Evolutionary conservation across 2,888 invertebrate species (phyloP).

Genomic region (Lycaena phlaeas): DNA sequence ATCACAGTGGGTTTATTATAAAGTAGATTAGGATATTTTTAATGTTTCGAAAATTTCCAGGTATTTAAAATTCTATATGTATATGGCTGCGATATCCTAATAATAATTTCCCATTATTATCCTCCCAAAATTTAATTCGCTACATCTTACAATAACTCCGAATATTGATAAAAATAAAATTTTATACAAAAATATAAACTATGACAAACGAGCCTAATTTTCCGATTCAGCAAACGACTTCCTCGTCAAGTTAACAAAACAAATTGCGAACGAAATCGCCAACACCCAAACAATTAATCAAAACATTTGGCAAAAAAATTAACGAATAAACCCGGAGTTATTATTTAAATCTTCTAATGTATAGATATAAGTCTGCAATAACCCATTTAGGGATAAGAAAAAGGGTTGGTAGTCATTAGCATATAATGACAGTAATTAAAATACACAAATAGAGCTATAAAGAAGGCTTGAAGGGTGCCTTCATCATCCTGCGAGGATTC

Average conservation of each 20-base stretch:
- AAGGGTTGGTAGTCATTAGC: slow-evolving; percentile 74
- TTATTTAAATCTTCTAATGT: slow-evolving; percentile 65
- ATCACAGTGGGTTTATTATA: no score
- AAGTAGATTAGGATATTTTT: no score
- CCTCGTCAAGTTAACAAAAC: slow-evolving; percentile 63
- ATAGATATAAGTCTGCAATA: slow-evolving; percentile 68
- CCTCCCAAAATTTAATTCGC: no score
- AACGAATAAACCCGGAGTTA: slow-evolving; percentile 41
- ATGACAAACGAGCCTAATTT: slow-evolving; percentile 40
- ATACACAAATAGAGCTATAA: slow-evolving; percentile 80
- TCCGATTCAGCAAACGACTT: slow-evolving; percentile 53
- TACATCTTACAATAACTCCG: no score
- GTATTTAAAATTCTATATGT: no score
- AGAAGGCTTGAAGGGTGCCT: slow-evolving; percentile 72
- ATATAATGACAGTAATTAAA: slow-evolving; percentile 82
- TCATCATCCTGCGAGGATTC: slow-evolving; percentile 67
- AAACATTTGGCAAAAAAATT: slow-evolving; percentile 54
- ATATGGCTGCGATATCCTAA: no score
- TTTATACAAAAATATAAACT: no score
- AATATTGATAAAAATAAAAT: no score
- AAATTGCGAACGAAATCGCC: slow-evolving; percentile 55
- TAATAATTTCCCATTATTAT: no score
- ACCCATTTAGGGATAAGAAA: slow-evolving; percentile 74
- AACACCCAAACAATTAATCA: slow-evolving; percentile 61
- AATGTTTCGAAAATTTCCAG: no score